Evolutionary conservation across 2,113 vertebrate genomes (phyloP).

Genomic region (Myotis lucifugus): DNA sequence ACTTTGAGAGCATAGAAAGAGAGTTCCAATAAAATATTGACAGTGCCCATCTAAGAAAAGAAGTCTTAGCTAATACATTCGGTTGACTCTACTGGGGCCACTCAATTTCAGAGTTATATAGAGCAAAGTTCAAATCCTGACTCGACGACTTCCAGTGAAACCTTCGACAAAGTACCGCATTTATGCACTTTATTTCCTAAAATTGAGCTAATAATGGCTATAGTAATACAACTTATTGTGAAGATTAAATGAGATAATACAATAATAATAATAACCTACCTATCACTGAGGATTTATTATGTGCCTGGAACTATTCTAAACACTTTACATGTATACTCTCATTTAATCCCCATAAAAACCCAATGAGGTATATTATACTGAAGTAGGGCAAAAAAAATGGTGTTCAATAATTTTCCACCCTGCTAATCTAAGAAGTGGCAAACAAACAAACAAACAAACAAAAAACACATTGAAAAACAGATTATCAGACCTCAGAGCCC

Average conservation of each 20-base stretch:
- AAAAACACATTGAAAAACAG: neutral
- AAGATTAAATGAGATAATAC: conserved; percentile 11
- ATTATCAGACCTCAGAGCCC: neutral
- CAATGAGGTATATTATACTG: neutral
- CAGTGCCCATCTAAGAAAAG: neutral
- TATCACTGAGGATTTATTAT: neutral
- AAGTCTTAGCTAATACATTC: neutral
- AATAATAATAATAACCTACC: neutral
- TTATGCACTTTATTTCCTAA: conserved; percentile 2
- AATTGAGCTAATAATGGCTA: neutral
- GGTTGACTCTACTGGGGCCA: neutral
- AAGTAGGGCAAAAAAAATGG: neutral
- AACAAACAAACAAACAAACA: neutral
- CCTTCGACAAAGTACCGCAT: neutral
- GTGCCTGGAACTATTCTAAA: neutral
- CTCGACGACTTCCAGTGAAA: neutral
- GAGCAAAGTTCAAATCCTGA: neutral
- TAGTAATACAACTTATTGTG: neutral
- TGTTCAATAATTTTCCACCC: neutral
- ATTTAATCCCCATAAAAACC: neutral
- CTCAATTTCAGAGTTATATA: neutral
- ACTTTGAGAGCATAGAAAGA: neutral
- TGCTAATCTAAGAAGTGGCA: neutral
- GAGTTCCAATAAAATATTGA: neutral
- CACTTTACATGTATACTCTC: neutral